Percentiles rank a stretch among this genome's conserved stretches.
Conservation (phyloP, 1,140 invertebrate species). For the Triops longicaudatus region DNA sequence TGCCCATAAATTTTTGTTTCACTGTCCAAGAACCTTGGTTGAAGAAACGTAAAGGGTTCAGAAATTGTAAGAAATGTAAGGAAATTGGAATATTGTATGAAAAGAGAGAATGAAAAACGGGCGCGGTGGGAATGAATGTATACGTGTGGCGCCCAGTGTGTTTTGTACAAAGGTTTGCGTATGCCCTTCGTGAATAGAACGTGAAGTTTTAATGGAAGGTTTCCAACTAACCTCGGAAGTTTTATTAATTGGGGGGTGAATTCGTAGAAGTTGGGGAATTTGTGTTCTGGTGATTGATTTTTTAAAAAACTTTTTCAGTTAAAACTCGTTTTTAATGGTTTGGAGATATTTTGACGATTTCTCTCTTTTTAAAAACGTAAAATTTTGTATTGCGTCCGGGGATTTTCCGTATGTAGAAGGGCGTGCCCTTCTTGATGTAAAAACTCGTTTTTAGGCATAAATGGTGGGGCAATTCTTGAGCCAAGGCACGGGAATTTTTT, state of each 20-base stretch:
- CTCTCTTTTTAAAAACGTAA: not conserved
- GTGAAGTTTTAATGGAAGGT: not conserved
- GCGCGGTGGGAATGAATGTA: not conserved
- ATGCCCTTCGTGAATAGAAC: not conserved
- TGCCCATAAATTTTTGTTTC: not conserved
- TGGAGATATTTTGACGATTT: too few relatives aligned
- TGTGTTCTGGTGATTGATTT: too few relatives aligned
- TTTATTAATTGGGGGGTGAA: not conserved
- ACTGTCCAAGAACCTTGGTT: not conserved
- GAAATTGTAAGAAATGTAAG: not conserved
- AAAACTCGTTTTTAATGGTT: too few relatives aligned
- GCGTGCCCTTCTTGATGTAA: not conserved
- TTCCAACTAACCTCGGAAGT: not conserved
- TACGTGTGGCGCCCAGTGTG: not conserved
- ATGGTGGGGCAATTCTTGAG: constrained; percentile 4
- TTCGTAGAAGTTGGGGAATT: too few relatives aligned
- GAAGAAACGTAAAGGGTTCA: not conserved
- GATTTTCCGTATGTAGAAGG: not conserved
- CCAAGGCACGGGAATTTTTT: constrained; percentile 11
- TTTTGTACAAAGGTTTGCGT: constrained; percentile 13
- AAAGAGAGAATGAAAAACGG: not conserved
- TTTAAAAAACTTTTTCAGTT: too few relatives aligned
- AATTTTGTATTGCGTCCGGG: not conserved
- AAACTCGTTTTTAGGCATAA: not conserved
- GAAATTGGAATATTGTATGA: not conserved